Percentiles rank a stretch among this genome's conserved stretches.
Conservation (phyloP, 2,888 invertebrate genomes). For the Heliconius charithonia region DNA sequence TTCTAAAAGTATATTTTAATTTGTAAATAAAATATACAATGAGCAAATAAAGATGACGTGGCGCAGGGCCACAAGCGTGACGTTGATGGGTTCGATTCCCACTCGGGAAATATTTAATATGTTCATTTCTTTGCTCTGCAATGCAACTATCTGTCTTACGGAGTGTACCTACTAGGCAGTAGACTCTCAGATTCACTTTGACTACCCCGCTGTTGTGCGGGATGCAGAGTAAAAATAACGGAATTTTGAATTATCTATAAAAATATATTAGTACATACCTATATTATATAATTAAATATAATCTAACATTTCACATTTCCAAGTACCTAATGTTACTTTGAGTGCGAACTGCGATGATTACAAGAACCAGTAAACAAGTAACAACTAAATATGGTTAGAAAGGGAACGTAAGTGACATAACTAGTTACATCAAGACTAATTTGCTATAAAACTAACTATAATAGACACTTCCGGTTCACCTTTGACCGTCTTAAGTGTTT, state of each 20-base stretch:
- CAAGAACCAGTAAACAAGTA: conserved; percentile 11
- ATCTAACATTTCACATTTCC: conserved; percentile 20
- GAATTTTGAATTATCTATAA: too few relatives aligned
- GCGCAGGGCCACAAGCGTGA: not conserved
- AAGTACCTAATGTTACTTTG: not conserved
- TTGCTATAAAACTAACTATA: conserved; percentile 12
- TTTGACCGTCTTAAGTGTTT: conserved; percentile 2
- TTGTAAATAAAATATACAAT: too few relatives aligned
- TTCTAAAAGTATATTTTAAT: too few relatives aligned
- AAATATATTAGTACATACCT: not conserved
- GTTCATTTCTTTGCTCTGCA: too few relatives aligned
- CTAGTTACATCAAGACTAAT: conserved; percentile 27
- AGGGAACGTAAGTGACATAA: conserved; percentile 37
- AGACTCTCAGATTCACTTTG: too few relatives aligned
- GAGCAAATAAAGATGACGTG: not conserved
- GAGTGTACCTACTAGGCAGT: too few relatives aligned
- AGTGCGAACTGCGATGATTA: conserved; percentile 13
- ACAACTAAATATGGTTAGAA: conserved; percentile 35
- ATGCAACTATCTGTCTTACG: too few relatives aligned
- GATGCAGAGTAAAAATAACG: not conserved
- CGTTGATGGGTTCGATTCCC: not conserved
- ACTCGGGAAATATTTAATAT: not conserved
- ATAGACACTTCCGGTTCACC: conserved; percentile 18
- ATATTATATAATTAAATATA: conserved; percentile 15
- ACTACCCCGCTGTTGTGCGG: too few relatives aligned